Evolutionary conservation across 1,140 invertebrate species (phyloP), one percentile per base, ranked within the genome.

Genomic region (Diorhabda carinulata): DNA sequence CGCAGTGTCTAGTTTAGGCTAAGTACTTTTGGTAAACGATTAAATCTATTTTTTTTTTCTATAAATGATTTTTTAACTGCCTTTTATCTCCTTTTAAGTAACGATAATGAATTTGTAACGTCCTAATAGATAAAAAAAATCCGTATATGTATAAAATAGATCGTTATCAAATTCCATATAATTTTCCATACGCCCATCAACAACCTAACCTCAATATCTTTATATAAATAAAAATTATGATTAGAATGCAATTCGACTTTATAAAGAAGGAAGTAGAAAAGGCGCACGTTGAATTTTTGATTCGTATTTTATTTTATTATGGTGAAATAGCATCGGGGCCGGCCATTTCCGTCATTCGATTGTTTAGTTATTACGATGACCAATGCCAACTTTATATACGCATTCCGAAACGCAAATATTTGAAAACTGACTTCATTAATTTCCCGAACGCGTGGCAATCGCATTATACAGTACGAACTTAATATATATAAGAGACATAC

Each of bases 321-420:
- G 64, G 64, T 66, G 64, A 66, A 66, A 66, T 66, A 66, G 43
- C 64, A 59, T 10, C 64, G 64, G 40, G 43, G 64, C 64, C n/a
- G 56, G 40, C 64, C 64, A 66, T 59, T 66, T 66, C 64, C 64
- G 64, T 66, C 64, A 58, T 66, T 66, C 64, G 44, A 66, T 66
- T 66, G 64, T 66, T 66, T 59, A 41, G 41, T 58, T 66, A 66
- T 25, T 25, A 25, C 25, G 25, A 25, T 47, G 47, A 66, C 56
- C 64, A 66, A 64, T 64, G 63, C 63, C 63, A 64, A 66, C 64
- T 66, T 66, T 66, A 52, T 65, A 65, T 66, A 66, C 64, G 64
- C 64, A 66, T 66, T 66, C 64, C 64, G 59, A 66, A 66, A 66
- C 64, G 64, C 64, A 66, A 66, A 57, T 66, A 66, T 66, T 66